Evolutionary conservation across 2,797 vertebrate species (phyloP).

Genomic region (Pogoniulus pusillus): DNA sequence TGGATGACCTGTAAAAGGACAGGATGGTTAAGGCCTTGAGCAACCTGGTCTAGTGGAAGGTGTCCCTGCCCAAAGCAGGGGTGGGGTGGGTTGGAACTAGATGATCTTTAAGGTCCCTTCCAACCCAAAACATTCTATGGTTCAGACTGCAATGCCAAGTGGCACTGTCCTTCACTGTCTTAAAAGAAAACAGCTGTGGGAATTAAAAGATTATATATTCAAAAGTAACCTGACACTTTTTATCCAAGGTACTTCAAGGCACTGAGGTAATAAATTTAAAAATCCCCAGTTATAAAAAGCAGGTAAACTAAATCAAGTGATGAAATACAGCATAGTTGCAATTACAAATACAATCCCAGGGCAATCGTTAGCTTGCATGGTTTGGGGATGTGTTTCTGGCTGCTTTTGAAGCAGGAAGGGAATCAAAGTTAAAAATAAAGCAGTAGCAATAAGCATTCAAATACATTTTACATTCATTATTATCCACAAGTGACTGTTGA

Average conservation of each 20-base stretch:
- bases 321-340: not conserved
- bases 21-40: no score
- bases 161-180: not conserved
- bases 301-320: conserved; percentile 20
- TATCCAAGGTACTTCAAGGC: not conserved
- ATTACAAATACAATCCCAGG: conserved; percentile 15
- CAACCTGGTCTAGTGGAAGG: no score
- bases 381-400: not conserved
- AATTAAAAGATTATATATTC: conserved; percentile 30
- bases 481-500: not conserved
- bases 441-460: not conserved
- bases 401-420: conserved; percentile 11
- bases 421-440: not conserved
- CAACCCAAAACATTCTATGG: no score
- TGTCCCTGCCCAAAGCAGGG: no score
- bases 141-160: not conserved
- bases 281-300: not conserved
- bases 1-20: no score
- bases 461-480: not conserved
- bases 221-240: conserved; percentile 27
- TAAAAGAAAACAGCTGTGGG: conserved; percentile 24
- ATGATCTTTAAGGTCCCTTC: no score
- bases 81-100: no score
- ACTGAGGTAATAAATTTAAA: conserved; percentile 34
- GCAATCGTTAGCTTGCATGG: not conserved